Conservation (phyloP, 2,888 invertebrate genomes). For the Melikaiella ostensackeni region DNA sequence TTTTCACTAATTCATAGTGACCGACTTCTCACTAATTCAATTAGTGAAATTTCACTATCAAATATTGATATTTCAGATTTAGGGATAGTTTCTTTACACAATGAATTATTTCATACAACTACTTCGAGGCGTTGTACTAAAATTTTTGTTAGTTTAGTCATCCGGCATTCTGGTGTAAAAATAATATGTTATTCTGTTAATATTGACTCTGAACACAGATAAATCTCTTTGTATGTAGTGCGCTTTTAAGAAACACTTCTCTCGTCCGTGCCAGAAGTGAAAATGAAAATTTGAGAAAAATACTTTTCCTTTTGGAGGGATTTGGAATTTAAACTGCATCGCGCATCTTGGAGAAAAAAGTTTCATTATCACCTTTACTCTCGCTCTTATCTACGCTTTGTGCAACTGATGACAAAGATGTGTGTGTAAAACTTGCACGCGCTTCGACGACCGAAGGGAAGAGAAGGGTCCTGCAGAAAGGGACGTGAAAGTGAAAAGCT, state of each 20-base stretch:
- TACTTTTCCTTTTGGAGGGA: not conserved
- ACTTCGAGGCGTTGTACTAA: not conserved
- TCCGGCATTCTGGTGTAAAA: not conserved
- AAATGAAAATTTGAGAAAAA: not conserved
- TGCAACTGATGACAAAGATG: conserved; percentile 40
- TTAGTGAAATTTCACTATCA: too few species aligned
- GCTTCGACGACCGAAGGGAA: conserved; percentile 46
- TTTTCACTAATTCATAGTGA: too few species aligned
- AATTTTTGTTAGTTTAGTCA: not conserved
- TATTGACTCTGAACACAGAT: not conserved
- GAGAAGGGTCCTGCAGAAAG: conserved; percentile 61
- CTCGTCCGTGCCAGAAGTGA: not conserved
- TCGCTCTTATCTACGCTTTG: conserved; percentile 50
- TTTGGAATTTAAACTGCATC: conserved; percentile 13
- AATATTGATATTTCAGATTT: too few species aligned
- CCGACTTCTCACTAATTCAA: too few species aligned
- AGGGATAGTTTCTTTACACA: too few species aligned
- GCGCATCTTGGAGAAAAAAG: conserved; percentile 48
- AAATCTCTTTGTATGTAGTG: not conserved
- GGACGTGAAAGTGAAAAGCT: conserved; percentile 73
- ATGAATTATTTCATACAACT: not conserved
- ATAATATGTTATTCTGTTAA: not conserved
- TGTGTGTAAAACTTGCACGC: conserved; percentile 51
- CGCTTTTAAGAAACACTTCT: not conserved
- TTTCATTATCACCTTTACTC: conserved; percentile 56